A percentile compares a stretch with the other conserved stretches of the same genome.
phyloP scores from a whole-genome alignment of 2,888 invertebrate genomes.

The Caenorhabditis panamensis region DNA sequence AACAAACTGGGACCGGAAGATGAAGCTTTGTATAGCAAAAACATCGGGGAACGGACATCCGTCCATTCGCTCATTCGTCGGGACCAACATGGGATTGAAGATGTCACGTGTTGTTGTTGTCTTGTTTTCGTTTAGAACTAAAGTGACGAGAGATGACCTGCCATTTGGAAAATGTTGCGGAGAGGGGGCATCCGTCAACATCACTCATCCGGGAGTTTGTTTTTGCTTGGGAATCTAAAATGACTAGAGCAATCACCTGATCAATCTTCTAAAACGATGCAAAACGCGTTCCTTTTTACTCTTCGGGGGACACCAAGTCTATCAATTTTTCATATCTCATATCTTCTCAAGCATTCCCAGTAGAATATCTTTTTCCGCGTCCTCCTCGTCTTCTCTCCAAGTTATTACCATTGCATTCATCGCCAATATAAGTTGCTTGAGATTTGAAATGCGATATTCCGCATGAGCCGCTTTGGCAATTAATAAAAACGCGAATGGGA shows the following conservation, averaged over 20 bases:
- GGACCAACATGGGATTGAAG: background rate
- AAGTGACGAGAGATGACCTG: conserved; percentile 3
- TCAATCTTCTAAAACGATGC: too few relatives aligned
- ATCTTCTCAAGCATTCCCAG: conserved; percentile 31
- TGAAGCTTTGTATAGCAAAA: conserved; percentile 50
- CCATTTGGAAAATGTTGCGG: background rate
- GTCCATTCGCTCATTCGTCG: conserved; percentile 4
- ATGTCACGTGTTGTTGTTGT: conserved; percentile 11
- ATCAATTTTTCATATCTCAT: conserved; percentile 37
- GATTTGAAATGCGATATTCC: conserved; percentile 61
- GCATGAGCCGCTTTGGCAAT: conserved; percentile 53
- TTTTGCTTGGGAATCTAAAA: conserved; percentile 1
- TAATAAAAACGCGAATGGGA: conserved; percentile 46
- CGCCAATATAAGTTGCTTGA: conserved; percentile 51
- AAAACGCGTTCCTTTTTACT: background rate
- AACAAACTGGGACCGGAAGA: conserved; percentile 42
- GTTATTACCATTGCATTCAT: conserved; percentile 54
- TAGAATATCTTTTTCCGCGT: conserved; percentile 3
- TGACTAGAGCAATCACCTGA: too few relatives aligned
- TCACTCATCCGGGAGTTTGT: background rate
- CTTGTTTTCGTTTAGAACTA: too few relatives aligned
- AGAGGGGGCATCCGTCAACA: background rate
- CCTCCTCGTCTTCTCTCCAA: background rate
- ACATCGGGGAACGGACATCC: conserved; percentile 36
- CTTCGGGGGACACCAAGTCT: background rate